phyloP scores from a whole-genome alignment of 1,140 invertebrate species.

The Drosophila azteca region DNA sequence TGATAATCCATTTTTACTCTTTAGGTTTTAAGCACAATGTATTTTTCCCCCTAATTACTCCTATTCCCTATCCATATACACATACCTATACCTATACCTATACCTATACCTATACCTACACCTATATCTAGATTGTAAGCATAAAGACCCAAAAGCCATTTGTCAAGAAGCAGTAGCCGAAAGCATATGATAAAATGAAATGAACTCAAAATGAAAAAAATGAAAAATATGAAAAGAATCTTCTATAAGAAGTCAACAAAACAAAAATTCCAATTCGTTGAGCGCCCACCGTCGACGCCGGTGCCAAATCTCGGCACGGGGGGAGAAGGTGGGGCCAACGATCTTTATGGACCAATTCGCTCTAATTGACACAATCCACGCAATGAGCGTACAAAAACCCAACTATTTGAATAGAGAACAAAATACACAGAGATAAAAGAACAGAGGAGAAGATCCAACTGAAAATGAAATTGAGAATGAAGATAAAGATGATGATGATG shows the following conservation, averaged over 20 bases:
- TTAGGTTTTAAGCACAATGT: slow-evolving; percentile 48
- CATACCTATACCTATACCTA: slow-evolving; percentile 11
- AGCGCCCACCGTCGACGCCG: slow-evolving; percentile 2
- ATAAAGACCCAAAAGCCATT: slow-evolving; percentile 52
- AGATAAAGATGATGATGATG: slow-evolving; percentile 11
- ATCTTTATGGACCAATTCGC: slow-evolving; percentile 83
- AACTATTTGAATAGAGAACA: slow-evolving; percentile 48
- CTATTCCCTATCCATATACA: neutral
- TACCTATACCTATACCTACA: slow-evolving; percentile 4
- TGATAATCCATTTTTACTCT: slow-evolving; percentile 47
- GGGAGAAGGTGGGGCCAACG: slow-evolving; percentile 48
- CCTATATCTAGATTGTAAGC: slow-evolving; percentile 40
- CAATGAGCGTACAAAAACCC: slow-evolving; percentile 74
- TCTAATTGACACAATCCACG: slow-evolving; percentile 80
- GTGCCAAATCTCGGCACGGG: slow-evolving; percentile 9
- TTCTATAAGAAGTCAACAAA: slow-evolving; percentile 75
- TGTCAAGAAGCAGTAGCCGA: slow-evolving; percentile 17
- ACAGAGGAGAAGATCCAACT: slow-evolving; percentile 29
- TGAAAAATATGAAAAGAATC: slow-evolving; percentile 34
- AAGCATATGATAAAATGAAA: slow-evolving; percentile 45
- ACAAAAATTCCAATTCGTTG: slow-evolving; percentile 70
- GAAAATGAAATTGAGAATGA: slow-evolving; percentile 21
- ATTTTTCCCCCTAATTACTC: slow-evolving; percentile 32
- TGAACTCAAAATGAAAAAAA: slow-evolving; percentile 31
- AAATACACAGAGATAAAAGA: slow-evolving; percentile 24